These are phyloP conservation scores for Porites australiensis DNA, from an alignment of 64 coral and sea anemone genomes.

Conservation along the genomic window DNA sequence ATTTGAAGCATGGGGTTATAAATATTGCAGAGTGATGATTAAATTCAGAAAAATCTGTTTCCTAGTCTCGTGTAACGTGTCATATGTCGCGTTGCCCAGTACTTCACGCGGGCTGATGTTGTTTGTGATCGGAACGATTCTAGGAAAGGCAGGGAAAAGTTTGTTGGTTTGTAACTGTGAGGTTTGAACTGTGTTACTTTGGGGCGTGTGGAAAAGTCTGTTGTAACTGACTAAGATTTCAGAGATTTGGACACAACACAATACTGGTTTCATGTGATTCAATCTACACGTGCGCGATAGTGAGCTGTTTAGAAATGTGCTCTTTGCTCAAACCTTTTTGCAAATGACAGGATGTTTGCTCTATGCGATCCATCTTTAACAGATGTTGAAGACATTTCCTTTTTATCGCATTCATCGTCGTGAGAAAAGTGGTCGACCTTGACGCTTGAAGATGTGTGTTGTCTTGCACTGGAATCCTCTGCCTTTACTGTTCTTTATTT, in stretches of 20 bases:
- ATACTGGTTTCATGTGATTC: no score
- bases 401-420: background rate
- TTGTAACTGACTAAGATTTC: no score
- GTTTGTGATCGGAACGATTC: background rate
- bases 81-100: background rate
- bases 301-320: no score
- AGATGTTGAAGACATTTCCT: background rate
- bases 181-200: no score
- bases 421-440: background rate
- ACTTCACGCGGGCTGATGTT: background rate
- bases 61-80: background rate
- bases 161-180: no score
- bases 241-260: no score
- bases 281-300: background rate
- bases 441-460: slow-evolving; percentile 53
- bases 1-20: background rate
- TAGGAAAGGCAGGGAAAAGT: background rate
- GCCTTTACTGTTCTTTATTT: slow-evolving; percentile 67
- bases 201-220: no score
- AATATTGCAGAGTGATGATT: slow-evolving; percentile 18
- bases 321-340: background rate
- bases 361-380: background rate
- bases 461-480: slow-evolving; percentile 73
- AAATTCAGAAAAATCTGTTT: background rate
- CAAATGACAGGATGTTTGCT: background rate